Base-by-base conservation (phyloP, 2,113 vertebrate genomes). In the Amphilophus citrinellus region DNA sequence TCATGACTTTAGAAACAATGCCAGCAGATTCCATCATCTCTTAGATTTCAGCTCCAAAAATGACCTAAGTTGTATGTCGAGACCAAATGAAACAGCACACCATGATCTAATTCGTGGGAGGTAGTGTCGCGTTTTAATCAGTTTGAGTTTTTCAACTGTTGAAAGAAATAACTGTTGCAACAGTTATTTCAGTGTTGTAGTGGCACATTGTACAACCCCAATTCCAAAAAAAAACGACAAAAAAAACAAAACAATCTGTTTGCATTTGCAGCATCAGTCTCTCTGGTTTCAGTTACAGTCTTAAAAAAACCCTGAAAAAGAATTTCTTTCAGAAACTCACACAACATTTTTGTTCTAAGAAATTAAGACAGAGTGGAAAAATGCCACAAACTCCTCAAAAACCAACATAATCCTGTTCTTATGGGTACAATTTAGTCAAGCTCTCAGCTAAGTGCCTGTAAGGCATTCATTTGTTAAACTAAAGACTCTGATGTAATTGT, bases 1-100 rank as follows among this genome's bases (percentile, higher is more conserved):
- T 88, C 75, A 39, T n/a, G 39, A 24, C 39, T 79, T 87, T 79
- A 42, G 68, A 42, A 84, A 89, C 22, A 59, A 82, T 71, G 90
- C 80, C 60, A 50, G 82, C 75, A 65, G 44, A 91, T 86, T 90
- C 85, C 50, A 53, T 62, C 57, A 65, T 14, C 14, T 65, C 20
- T 9, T 17, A 15, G 2, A 77, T 57, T 58, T 73, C 20, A 4
- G n/a, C 17, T 56, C 68, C 44, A 73, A 75, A 63, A 37, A 18
- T 61, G 3, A 82, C 42, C 10, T 57, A 65, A 60, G 5, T 50
- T 27, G 5, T 56, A 59, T 24, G 37, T 61, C 4, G 3, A 63
- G 10, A 56, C 68, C 22, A 42, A 77, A 59, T 4, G 13, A 5
- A 35, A 6, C 61, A 77, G n/a, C 35, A 61, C 10, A 18, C 10